Base-by-base conservation (phyloP, 1,140 invertebrate genomes). In the Drosophila dunni region DNA sequence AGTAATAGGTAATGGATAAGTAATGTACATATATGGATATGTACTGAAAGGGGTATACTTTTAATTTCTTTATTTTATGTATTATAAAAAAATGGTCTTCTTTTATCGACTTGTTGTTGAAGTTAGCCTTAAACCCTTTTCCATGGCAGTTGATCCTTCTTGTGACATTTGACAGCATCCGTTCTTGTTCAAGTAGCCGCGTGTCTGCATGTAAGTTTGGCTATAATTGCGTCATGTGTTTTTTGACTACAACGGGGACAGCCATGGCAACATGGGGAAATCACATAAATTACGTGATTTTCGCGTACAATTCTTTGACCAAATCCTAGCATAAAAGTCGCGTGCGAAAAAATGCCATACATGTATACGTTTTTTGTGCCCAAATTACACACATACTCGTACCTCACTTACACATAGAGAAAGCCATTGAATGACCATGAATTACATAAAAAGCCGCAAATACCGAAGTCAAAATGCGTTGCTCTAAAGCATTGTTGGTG, bases 361-460 rank as follows among this genome's bases (percentile, higher is more conserved):
- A 63, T 54, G 44, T 29, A 29, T 29, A 48, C 33, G 72, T 72
- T 76, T 56, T 61, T 67, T 53, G 44, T 69, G 46, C 64, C 53
- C 50, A 56, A 65, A 63, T 45, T 11, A 29, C 45, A 57, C 24
- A 44, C 61, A 57, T 8, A 67, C 17, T n/a, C 24, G 1, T 24
- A 24, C 24, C 3, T 53, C 44, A 56, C 15, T 53, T 3, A 46
- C 9, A 54, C 7, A 50, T 8, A 51, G 13, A 42, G 45, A 40
- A 40, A 78, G 40, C 73, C 75, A 70, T 68, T 68, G 73, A 88
- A 84, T 89, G 81, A 83, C 84, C 84, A 89, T 89, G 84, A 89
- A 89, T 89, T 89, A 89, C 84, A 89, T 89, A 89, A 89, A 86
- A 89, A 89, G 80, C 84, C 85, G 84, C 84, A 89, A 89, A 89